Evolutionary conservation across 2,113 vertebrate genomes (phyloP), one percentile per base, ranked within the genome.

Genomic region (Pomatorhinus ruficollis): DNA sequence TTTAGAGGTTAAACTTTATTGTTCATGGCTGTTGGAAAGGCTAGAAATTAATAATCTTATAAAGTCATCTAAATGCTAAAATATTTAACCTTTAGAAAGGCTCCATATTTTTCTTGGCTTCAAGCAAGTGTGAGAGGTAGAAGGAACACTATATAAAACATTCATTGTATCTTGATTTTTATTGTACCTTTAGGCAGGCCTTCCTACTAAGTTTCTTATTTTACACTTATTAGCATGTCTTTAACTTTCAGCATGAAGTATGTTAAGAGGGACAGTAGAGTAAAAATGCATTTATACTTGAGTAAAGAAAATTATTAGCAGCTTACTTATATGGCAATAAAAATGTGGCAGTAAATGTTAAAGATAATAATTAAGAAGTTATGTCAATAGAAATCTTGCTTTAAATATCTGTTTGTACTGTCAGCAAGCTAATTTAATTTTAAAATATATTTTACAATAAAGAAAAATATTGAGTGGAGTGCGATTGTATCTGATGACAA

Each of bases 21-120:
- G 77, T 95, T 95, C 90, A 72, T 71, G 78, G 35, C 16, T 83
- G 25, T 25, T 92, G 33, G 47, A 89, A 68, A 87, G 54, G 37
- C 84, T 94, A 88, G 75, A 97, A 97, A 97, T 95, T 92, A 97
- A 94, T 94, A 85, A 77, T 97, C 44, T 96, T 33, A 53, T 75
- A 90, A 96, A 95, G 47, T 80, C 49, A 94, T 85, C 88, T 91
- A 96, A 95, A 97, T 97, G 83, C 71, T 96, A 92, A 96, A 97
- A 89, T 89, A 57, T 96, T 93, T 97, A 96, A 96, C 82, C 71
- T 96, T 95, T 90, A 92, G 60, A 95, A 97, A 84, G 27, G 87
- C 22, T 93, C 90, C 15, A 7, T 74, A 78, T 74, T 97, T 97
- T 95, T 93, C 53, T 95, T 96, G 90, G 71, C 79, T 93, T 96